Evolutionary conservation across 2,113 vertebrate genomes (phyloP).

Genomic region (Phainopepla nitens): DNA sequence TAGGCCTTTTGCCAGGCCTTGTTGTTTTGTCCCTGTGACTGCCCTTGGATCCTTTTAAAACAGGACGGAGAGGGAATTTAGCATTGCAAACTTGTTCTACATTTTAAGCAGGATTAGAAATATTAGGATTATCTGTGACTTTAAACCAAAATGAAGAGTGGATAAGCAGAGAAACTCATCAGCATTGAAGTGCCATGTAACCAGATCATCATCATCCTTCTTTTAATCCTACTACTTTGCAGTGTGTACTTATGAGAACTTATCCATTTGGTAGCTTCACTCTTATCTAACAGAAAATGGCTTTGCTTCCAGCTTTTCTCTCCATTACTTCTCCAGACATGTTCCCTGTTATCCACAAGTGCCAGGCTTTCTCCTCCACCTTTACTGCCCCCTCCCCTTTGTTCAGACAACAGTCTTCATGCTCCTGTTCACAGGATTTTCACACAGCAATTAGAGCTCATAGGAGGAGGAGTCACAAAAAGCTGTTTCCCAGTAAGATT

Average conservation of each 20-base stretch:
- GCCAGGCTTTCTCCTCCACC: neutral
- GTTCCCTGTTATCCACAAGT: neutral
- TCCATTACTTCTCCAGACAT: neutral
- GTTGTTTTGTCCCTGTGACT: neutral
- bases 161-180: neutral
- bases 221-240: neutral
- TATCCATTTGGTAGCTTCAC: neutral
- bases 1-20: neutral
- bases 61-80: neutral
- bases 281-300: neutral
- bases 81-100: neutral
- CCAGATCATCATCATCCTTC: neutral
- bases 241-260: neutral
- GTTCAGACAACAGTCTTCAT: neutral
- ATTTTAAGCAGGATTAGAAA: neutral
- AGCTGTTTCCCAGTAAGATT: neutral
- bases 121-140: neutral
- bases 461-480: neutral
- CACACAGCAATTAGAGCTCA: neutral
- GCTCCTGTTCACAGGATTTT: neutral
- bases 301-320: neutral
- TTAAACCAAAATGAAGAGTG: neutral
- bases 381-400: neutral
- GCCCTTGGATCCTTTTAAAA: neutral
- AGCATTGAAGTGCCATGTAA: neutral